Evolutionary conservation across 2,888 invertebrate genomes (phyloP).

Genomic region (Ptycholaimellus sp.): DNA sequence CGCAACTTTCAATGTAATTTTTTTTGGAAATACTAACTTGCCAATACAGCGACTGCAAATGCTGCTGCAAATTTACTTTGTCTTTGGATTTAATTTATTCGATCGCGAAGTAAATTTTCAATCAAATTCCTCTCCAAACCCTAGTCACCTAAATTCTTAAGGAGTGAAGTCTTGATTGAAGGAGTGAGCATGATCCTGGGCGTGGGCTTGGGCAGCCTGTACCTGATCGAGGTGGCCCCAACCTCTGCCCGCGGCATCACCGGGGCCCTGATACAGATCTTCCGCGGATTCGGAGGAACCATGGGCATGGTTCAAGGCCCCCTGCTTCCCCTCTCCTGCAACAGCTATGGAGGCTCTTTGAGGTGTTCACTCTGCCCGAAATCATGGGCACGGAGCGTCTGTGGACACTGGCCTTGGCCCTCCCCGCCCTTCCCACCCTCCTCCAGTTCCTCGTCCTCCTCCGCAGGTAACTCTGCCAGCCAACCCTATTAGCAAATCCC

Average conservation of each 20-base stretch:
- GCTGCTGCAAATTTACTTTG: not conserved
- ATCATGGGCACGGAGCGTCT: not conserved
- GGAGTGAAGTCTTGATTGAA: too few relatives aligned
- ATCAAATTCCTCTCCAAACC: too few relatives aligned
- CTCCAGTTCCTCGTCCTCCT: slow-evolving; percentile 1
- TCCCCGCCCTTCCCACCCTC: slow-evolving; percentile 1
- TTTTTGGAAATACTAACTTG: too few relatives aligned
- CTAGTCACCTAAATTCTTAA: too few relatives aligned
- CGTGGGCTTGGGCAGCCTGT: slow-evolving; percentile 1
- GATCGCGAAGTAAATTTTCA: too few relatives aligned
- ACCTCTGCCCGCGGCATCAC: not conserved
- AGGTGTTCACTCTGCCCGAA: slow-evolving; percentile 1
- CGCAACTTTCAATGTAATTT: too few relatives aligned
- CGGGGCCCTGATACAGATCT: slow-evolving; percentile 3
- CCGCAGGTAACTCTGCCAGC: too few relatives aligned
- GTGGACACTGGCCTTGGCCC: slow-evolving; percentile 2
- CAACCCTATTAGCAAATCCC: too few relatives aligned
- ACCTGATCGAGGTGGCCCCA: slow-evolving; percentile 3
- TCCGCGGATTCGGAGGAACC: slow-evolving; percentile 3
- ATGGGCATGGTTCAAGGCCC: slow-evolving; percentile 3
- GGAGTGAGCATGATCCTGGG: slow-evolving; percentile 4
- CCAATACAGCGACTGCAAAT: too few relatives aligned
- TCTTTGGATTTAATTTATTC: not conserved
- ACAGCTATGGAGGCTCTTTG: too few relatives aligned
- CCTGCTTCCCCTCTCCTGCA: too few relatives aligned